Evolutionary conservation across 2,113 vertebrate genomes (phyloP).

Genomic region (Agapornis roseicollis): DNA sequence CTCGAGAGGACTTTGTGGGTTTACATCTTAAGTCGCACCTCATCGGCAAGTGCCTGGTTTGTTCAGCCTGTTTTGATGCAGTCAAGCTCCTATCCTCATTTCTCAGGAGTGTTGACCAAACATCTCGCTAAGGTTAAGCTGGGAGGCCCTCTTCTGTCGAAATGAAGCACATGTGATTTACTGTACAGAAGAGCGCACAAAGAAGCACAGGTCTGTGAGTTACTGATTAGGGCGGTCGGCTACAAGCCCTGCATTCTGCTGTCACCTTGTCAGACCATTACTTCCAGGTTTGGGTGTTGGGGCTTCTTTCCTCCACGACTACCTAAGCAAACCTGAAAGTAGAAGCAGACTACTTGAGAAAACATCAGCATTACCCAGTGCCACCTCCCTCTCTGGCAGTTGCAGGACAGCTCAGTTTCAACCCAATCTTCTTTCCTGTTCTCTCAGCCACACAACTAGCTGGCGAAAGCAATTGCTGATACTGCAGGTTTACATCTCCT

Average conservation of each 20-base stretch:
- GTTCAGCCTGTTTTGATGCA: not conserved
- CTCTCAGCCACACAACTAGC: not conserved
- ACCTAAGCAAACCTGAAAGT: not conserved
- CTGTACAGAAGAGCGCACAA: not conserved
- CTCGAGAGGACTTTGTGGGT: not conserved
- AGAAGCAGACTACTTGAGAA: not conserved
- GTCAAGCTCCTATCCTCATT: not conserved
- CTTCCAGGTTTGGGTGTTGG: not conserved
- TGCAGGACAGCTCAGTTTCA: not conserved
- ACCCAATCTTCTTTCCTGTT: not conserved
- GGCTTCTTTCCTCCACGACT: not conserved
- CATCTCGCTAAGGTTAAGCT: not conserved
- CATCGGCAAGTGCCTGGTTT: not conserved
- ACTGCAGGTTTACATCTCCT: not conserved
- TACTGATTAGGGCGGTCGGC: not conserved
- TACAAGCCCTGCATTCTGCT: not conserved
- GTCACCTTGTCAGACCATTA: not conserved
- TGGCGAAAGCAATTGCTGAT: not conserved
- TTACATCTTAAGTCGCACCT: not conserved
- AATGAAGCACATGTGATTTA: not conserved
- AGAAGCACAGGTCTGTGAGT: not conserved
- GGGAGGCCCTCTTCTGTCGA: constrained; percentile 40
- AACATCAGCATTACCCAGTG: not conserved
- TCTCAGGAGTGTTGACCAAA: not conserved
- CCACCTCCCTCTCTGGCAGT: not conserved